Conservation (phyloP, 2,797 vertebrate species). For the Urophycis tenuis region DNA sequence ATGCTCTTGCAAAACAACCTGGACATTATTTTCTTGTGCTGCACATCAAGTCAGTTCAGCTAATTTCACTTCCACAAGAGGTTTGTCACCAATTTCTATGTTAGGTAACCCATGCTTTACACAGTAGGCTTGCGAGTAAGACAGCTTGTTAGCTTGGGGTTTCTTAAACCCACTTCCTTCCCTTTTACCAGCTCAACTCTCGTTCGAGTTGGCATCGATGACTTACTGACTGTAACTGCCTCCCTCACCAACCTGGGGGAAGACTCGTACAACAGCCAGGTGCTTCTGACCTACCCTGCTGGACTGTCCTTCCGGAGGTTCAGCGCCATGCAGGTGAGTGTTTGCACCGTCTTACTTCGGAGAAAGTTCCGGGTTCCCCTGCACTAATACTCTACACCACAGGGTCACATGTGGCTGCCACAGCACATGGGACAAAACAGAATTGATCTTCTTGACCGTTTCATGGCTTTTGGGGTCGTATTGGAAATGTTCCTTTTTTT, state of each 20-base stretch:
- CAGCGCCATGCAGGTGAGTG: constrained; percentile 60
- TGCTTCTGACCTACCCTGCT: constrained; percentile 68
- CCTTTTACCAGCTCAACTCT: constrained; percentile 42
- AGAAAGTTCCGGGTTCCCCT: too few relatives aligned
- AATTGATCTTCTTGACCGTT: too few relatives aligned
- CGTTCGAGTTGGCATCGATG: constrained; percentile 70
- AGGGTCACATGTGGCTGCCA: too few relatives aligned
- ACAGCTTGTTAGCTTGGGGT: background rate
- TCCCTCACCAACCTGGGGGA: constrained; percentile 71
- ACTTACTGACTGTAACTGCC: constrained; percentile 64
- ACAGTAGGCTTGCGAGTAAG: background rate
- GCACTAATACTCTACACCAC: too few relatives aligned
- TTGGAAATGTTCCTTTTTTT: too few relatives aligned
- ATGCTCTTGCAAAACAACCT: background rate
- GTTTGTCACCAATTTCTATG: too few relatives aligned
- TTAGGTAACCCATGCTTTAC: background rate
- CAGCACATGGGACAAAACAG: too few relatives aligned
- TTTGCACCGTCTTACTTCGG: too few relatives aligned
- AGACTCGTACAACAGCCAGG: constrained; percentile 71
- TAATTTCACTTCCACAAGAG: background rate
- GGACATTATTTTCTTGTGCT: background rate
- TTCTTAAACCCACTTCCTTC: background rate
- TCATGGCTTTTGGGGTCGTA: too few relatives aligned
- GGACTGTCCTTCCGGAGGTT: constrained; percentile 73
- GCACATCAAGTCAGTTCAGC: background rate